phyloP scores from a whole-genome alignment of 2,888 invertebrate species.

The Cantharis rustica region DNA sequence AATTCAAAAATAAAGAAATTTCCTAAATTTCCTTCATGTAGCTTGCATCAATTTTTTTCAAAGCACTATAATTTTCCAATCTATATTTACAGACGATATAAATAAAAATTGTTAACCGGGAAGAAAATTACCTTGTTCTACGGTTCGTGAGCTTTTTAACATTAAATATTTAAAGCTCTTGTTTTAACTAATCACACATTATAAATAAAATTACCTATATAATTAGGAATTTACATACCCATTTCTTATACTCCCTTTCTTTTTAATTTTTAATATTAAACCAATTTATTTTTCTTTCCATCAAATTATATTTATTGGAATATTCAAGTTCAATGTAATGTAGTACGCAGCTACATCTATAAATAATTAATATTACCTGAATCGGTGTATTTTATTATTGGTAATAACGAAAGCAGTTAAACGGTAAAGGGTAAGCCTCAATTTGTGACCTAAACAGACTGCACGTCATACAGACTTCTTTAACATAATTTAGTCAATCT shows the following conservation, averaged over 20 bases:
- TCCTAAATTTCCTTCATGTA: slow-evolving; percentile 25
- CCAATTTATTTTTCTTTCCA: background rate
- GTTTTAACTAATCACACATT: slow-evolving; percentile 9
- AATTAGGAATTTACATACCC: background rate
- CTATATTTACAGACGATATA: slow-evolving; percentile 15
- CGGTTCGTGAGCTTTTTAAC: background rate
- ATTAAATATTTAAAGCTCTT: slow-evolving; percentile 16
- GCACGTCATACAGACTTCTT: slow-evolving; percentile 35
- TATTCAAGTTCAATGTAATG: too few relatives aligned
- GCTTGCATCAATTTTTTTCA: slow-evolving; percentile 18
- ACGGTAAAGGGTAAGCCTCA: slow-evolving; percentile 19
- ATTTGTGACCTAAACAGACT: slow-evolving; percentile 24
- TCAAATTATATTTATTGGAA: background rate
- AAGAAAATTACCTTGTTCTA: background rate
- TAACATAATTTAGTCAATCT: slow-evolving; percentile 45
- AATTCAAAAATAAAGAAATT: slow-evolving; percentile 28
- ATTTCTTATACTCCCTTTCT: background rate
- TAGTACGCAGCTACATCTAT: too few relatives aligned
- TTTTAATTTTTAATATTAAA: background rate
- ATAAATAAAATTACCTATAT: slow-evolving; percentile 7
- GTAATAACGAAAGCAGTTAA: background rate
- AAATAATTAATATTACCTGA: background rate
- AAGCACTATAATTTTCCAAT: slow-evolving; percentile 18
- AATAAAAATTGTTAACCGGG: background rate
- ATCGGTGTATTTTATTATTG: background rate